Evolutionary conservation across 1,140 invertebrate genomes (phyloP), one percentile per base, ranked within the genome.

Genomic region (Ericerus pela): DNA sequence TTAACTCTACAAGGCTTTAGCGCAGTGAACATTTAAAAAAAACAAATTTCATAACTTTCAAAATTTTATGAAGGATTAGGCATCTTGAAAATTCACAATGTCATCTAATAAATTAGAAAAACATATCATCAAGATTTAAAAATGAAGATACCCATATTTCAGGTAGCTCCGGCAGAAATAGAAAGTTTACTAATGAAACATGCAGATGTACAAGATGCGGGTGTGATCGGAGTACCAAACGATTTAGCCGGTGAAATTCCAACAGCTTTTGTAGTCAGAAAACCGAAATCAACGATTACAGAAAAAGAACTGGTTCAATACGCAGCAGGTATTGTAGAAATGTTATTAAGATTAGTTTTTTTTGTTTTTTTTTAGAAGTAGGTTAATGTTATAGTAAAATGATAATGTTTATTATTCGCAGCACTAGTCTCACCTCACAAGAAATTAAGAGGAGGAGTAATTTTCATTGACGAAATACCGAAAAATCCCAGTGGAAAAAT

Each of bases 401-500:
- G n/a, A n/a, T n/a, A n/a, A n/a, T n/a, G n/a, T n/a, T 55, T 55
- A 22, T 41, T 16, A 28, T 28, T 55, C 4, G 30, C 33, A 55
- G 73, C 63, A 24, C 79, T 79, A 64, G 77, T 85, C 1, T 75
- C 80, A 0, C 69, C 75, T 6, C 84, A 78, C 58, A 87, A 87
- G 62, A 72, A 76, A 52, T 69, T 87, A 61, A 41, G 56, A 28
- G 82, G 80, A 33, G 76, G 80, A 16, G 73, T 87, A 4, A 69
- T 78, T 58, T 80, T 87, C 60, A 65, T 82, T 0, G 68, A 79
- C 4, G 68, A 71, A 54, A 84, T 89, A 62, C 84, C 85, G 2
- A 87, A 84, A 68, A 83, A 75, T 64, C 65, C 78, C 0, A 74
- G 79, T 1, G 85, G 85, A 31, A 88, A 88, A 73, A 85, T 86